Evolutionary conservation across 2,888 invertebrate species (phyloP), one percentile per base, ranked within the genome.

Genomic region (Chironomus tentans): DNA sequence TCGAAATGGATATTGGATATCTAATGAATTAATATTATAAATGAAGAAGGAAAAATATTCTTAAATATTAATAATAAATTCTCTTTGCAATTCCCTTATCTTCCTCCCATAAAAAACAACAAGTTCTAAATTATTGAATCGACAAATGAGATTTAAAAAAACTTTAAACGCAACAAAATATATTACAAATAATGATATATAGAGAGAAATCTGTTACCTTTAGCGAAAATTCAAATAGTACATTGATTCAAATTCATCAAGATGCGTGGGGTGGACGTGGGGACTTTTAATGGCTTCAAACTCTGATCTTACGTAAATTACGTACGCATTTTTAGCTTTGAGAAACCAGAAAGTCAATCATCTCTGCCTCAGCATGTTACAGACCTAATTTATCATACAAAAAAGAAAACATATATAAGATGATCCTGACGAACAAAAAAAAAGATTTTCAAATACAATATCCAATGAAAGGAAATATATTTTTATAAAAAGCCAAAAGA

Each of bases 91-190:
- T 62, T 65, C 13, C 22, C 4, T 24, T 22, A 48, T 71, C 48
- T 21, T 47, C 21, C 21, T 13, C 46, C 12, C n/a, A n/a, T n/a
- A 70, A 46, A 38, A 38, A 13, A 70, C 2, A 15, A 70, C 18
- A 38, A 46, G 46, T 28, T 38, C 18, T 13, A 38, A 65, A 75
- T 48, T 68, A 75, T 68, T 50, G 47, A 75, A 65, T 24, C 24
- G 18, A 65, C 13, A 22, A 65, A 65, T 38, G 38, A 65, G 24
- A 21, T 65, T 12, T 4, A 21, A 65, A 12, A 22, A 15, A 62
- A 65, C 65, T 65, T 65, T 65, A 65, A 65, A 22, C 65, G 65
- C 65, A 65, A 65, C 65, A 65, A 65, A 65, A 65, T 56, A 56
- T 56, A 56, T 56, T 38, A 15, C n/a, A 62, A 62, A 65, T 24